Evolutionary conservation across 2,797 vertebrate species (phyloP).

Genomic region (Leuciscus waleckii): DNA sequence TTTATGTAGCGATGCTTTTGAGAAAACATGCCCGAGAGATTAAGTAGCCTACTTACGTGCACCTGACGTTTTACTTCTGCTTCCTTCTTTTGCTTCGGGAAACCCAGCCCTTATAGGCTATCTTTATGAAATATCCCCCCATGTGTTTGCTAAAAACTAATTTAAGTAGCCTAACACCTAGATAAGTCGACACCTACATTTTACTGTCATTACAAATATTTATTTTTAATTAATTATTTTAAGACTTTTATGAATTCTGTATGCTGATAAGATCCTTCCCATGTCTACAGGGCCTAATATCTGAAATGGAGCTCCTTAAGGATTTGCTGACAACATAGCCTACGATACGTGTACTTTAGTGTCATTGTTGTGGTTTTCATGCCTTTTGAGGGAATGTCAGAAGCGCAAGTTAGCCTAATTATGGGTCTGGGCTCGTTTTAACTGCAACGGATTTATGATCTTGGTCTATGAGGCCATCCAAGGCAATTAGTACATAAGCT

Average conservation of each 20-base stretch:
- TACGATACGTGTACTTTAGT: conserved; percentile 65
- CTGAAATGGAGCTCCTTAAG: background rate
- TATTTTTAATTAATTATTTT: background rate
- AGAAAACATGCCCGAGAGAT: background rate
- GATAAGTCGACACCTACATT: background rate
- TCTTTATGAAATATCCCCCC: background rate
- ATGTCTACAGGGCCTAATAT: conserved; percentile 22
- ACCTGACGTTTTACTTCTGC: background rate
- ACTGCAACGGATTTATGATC: conserved; percentile 92
- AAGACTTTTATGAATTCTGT: background rate
- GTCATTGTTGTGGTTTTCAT: conserved; percentile 47
- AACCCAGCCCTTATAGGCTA: background rate
- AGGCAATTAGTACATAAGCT: conserved; percentile 95
- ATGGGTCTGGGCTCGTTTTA: conserved; percentile 76
- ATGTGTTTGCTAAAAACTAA: background rate
- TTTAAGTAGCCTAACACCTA: background rate
- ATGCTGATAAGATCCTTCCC: background rate
- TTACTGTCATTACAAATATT: background rate
- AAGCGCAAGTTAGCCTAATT: conserved; percentile 71
- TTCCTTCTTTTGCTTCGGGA: background rate
- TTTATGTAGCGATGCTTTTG: background rate
- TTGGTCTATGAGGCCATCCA: conserved; percentile 87
- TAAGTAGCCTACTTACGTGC: background rate
- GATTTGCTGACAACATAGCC: conserved; percentile 13
- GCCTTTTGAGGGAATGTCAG: conserved; percentile 49